phyloP scores from a whole-genome alignment of 2,797 vertebrate species.

The Anolis apletophallus region DNA sequence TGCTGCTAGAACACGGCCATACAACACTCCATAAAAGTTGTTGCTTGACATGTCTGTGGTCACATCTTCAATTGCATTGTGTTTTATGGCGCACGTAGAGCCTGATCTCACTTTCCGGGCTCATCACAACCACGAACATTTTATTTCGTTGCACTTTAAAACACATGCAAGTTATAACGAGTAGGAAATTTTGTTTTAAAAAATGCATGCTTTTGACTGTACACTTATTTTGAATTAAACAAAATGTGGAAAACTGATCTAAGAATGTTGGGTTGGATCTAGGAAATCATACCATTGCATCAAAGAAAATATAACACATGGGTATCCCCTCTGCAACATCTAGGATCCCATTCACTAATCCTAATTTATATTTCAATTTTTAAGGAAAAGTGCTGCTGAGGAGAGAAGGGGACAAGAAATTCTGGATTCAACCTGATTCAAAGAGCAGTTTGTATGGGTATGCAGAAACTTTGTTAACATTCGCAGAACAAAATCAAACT shows the following conservation, averaged over 20 bases:
- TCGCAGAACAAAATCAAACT: neutral
- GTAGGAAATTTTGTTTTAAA: neutral
- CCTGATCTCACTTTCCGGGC: neutral
- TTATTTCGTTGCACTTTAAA: neutral
- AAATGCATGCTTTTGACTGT: neutral
- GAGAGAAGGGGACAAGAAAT: neutral
- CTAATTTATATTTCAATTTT: neutral
- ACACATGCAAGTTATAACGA: neutral
- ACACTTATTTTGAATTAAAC: neutral
- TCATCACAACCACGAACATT: neutral
- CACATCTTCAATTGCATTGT: neutral
- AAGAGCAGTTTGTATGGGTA: neutral
- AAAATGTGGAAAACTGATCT: neutral
- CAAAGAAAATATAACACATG: too few species aligned
- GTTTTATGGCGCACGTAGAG: neutral
- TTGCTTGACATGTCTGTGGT: neutral
- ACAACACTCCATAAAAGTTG: neutral
- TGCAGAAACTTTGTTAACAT: neutral
- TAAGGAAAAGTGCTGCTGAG: neutral
- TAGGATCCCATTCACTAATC: neutral
- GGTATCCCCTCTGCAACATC: neutral
- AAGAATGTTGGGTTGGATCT: neutral
- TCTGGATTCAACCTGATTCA: neutral
- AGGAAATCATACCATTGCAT: neutral
- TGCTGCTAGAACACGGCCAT: too few species aligned